These are phyloP conservation scores for Bombus waltoni DNA, from an alignment of 1,140 invertebrate species.

Conservation along the genomic window DNA sequence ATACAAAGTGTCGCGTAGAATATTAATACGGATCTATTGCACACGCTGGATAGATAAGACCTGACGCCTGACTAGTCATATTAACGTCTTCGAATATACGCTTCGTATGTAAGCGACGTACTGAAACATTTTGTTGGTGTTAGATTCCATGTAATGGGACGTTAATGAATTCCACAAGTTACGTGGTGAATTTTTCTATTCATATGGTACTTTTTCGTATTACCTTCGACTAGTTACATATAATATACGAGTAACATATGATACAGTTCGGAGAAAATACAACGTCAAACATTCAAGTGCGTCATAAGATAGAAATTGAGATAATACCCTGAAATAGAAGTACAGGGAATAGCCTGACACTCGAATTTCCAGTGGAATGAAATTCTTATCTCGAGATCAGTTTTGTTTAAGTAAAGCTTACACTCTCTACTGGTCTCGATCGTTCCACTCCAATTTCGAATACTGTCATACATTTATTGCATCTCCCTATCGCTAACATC, in stretches of 20 bases:
- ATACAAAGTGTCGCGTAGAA: neutral
- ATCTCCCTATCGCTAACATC: too few species aligned
- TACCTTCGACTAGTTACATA: slow-evolving; percentile 1
- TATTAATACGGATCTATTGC: slow-evolving; percentile 18
- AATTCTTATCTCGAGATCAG: neutral
- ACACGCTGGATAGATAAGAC: slow-evolving; percentile 9
- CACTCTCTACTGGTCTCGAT: too few species aligned
- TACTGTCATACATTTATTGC: too few species aligned
- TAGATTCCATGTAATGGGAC: neutral
- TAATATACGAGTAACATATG: neutral
- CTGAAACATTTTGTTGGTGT: neutral
- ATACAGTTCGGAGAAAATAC: neutral
- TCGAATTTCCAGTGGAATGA: neutral
- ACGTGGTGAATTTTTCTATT: neutral
- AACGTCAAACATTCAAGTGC: neutral
- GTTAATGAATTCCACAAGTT: neutral
- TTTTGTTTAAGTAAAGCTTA: neutral
- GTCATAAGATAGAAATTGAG: neutral
- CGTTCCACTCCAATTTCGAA: too few species aligned
- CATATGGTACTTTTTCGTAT: neutral
- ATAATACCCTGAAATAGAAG: neutral
- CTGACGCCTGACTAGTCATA: neutral
- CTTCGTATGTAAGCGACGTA: neutral
- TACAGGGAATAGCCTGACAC: neutral
- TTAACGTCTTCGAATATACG: neutral